Evolutionary conservation across 2,797 vertebrate genomes (phyloP).

Genomic region (Capromys pilorides): DNA sequence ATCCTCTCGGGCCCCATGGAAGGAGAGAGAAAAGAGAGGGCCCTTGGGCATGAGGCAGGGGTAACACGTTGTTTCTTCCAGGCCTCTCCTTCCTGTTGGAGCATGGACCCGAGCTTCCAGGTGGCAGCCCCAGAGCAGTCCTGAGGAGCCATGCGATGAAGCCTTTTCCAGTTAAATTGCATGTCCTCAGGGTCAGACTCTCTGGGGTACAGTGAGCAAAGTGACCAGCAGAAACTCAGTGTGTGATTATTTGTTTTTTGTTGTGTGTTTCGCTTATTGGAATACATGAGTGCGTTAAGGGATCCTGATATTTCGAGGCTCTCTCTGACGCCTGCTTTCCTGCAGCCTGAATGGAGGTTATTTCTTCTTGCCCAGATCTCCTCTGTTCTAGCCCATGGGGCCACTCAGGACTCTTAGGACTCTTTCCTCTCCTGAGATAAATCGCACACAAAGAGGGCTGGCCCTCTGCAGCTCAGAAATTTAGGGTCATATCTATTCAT

Average conservation of each 20-base stretch:
- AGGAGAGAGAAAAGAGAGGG: background rate
- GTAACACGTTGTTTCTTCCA: background rate
- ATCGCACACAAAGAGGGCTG: background rate
- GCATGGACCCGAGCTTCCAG: background rate
- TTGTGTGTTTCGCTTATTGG: background rate
- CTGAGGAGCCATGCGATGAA: background rate
- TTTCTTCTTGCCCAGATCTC: background rate
- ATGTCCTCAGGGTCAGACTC: fast-evolving
- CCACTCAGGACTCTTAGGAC: background rate
- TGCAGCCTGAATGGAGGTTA: background rate
- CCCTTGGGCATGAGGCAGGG: background rate
- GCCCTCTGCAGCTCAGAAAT: background rate
- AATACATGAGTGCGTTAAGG: background rate
- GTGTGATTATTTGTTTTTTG: too few species aligned
- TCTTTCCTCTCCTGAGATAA: background rate
- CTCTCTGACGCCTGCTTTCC: background rate
- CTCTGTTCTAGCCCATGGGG: background rate
- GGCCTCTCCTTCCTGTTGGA: background rate
- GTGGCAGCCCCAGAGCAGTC: background rate
- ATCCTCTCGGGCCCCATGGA: background rate
- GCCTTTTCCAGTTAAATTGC: background rate
- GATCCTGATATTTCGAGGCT: background rate
- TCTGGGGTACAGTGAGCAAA: background rate
- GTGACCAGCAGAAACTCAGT: background rate
- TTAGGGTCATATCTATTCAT: background rate